phyloP scores from a whole-genome alignment of 2,113 vertebrate genomes.

The Dipodomys merriami region DNA sequence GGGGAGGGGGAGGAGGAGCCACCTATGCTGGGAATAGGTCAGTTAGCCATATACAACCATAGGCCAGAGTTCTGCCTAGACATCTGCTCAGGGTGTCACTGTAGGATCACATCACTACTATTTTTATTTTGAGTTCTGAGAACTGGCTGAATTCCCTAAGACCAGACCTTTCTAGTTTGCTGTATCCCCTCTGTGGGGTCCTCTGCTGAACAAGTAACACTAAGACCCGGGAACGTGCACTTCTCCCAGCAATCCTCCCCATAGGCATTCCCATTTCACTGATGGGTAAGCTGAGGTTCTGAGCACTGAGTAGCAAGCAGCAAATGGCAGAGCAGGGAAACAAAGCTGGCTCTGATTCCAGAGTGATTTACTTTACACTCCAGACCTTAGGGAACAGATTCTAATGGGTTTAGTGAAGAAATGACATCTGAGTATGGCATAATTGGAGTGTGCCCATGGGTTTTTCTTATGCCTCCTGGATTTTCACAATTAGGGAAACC shows the following conservation, averaged over 20 bases:
- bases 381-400: neutral
- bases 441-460: neutral
- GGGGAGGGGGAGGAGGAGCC: too few species aligned
- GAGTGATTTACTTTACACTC: neutral
- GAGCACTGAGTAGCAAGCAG: neutral
- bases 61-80: rapidly evolving
- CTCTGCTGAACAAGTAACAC: neutral
- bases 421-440: neutral
- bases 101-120: neutral
- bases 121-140: neutral
- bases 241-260: neutral
- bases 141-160: neutral
- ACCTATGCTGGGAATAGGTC: too few species aligned
- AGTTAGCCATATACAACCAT: too few species aligned
- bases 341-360: neutral
- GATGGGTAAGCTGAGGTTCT: neutral
- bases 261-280: neutral
- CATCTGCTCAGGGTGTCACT: neutral
- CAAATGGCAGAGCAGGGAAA: neutral
- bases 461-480: neutral
- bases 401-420: neutral
- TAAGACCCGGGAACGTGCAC: neutral
- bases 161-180: neutral
- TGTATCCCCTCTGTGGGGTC: neutral
- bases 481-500: neutral